Evolutionary conservation across 2,797 vertebrate species (phyloP), one percentile per base, ranked within the genome.

Genomic region (Sebastes cheni): DNA sequence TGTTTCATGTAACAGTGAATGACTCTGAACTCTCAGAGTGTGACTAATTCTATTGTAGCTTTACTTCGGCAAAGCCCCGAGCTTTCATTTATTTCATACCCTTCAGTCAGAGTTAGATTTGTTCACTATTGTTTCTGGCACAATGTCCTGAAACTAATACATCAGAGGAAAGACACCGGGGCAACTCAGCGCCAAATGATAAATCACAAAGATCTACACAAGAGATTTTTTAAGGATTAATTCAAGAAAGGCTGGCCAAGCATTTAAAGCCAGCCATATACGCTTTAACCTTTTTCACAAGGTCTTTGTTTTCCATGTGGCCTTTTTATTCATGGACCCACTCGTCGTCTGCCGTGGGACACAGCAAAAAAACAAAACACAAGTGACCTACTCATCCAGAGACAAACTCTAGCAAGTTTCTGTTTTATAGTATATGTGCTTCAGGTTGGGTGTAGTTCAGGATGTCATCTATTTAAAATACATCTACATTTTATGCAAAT

Each of bases 41-140:
- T 86, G 91, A 92, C 91, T 91, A 92, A 93, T 92, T 90, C 86
- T 86, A 6, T 68, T 75, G 83, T 86, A 72, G 82, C 81, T 77
- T 68, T 65, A 66, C 67, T 81, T 84, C 42, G 61, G 80, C 82
- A 83, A 90, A 90, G 75, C 82, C 39, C 9, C 10, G 3, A 87
- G 82, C 75, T 80, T 81, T 72, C 67, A 46, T 88, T 91, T 80
- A 60, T 82, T 85, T 86, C 54, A 72, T 74, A 65, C 23, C 71
- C 82, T 65, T 62, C 68, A 52, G 34, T 74, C 67, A 80, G 42
- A 77, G 73, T 84, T 65, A 23, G 75, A 79, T 78, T 73, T 72
- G 23, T 70, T 84, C 75, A 55, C 36, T 75, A 30, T 66, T 81
- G 75, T 86, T 83, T 67, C 64, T n/a, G 77, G 68, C 56, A 76